Conservation (phyloP, 2,888 invertebrate genomes). For the Augochlorella aurata region DNA sequence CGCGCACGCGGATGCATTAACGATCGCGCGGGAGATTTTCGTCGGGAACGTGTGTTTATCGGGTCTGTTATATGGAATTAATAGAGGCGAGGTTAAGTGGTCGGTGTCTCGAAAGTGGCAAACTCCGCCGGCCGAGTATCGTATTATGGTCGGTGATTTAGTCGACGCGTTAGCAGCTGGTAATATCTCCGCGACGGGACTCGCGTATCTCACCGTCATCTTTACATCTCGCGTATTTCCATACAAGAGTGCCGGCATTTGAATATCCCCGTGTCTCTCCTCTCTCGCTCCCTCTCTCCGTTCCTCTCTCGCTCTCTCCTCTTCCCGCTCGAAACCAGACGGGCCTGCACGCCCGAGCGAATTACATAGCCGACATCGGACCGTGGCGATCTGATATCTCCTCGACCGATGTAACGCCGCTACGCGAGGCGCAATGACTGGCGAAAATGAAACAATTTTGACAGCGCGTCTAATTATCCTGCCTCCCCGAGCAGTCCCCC, state of each 20-base stretch:
- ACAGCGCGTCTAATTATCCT: conserved; percentile 61
- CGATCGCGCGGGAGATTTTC: conserved; percentile 25
- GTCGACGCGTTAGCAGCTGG: conserved; percentile 73
- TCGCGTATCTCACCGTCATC: conserved; percentile 71
- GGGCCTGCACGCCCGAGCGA: conserved; percentile 69
- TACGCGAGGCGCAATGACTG: conserved; percentile 63
- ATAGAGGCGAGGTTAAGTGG: conserved; percentile 46
- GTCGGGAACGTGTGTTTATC: conserved; percentile 5
- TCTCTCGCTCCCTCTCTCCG: conserved; percentile 25
- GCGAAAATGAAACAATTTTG: conserved; percentile 66
- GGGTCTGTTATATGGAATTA: conserved; percentile 36
- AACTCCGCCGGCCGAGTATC: conserved; percentile 48
- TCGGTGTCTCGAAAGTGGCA: conserved; percentile 43
- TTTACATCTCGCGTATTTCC: conserved; percentile 72
- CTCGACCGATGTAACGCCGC: conserved; percentile 61
- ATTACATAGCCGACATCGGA: conserved; percentile 67
- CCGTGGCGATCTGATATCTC: conserved; percentile 70
- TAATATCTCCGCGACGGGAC: conserved; percentile 69
- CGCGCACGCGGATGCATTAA: neutral
- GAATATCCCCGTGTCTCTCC: conserved; percentile 62
- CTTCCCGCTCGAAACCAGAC: conserved; percentile 60
- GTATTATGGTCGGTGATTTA: conserved; percentile 71
- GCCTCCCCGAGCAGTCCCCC: conserved; percentile 34
- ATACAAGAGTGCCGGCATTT: conserved; percentile 74
- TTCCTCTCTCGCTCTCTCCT: conserved; percentile 6